Evolutionary conservation across 2,888 invertebrate genomes (phyloP), one percentile per base, ranked within the genome.

Genomic region (Xestoiulus laeticollis): DNA sequence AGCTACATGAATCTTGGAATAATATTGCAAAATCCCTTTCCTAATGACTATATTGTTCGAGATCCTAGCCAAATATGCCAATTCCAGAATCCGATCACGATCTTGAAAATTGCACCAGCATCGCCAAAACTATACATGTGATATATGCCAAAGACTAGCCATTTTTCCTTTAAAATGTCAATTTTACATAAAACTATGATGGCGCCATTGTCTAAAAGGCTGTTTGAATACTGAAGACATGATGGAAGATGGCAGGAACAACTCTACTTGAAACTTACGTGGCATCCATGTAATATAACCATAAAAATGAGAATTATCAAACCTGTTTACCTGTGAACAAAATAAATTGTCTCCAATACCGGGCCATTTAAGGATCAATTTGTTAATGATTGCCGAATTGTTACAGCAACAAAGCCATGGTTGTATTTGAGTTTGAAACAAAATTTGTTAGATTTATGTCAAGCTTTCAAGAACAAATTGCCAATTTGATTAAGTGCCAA

Each of bases 1-100:
- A 26, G 26, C 68, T 38, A 38, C 38, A 38, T 22, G 26, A 68
- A 68, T 22, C 68, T 26, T 68, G 26, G 68, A 68, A 68, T 68
- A 68, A 68, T 68, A 68, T 68, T 68, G 68, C 22, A 68, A 68
- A 68, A 68, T 68, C 26, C 68, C 12, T 26, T 68, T 68, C 68
- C 22, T 68, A 68, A 68, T 68, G 68, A 68, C 26, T 22, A 68
- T 68, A 68, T 68, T 68, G 68, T 68, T 22, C 26, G 68, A 68
- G 68, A 68, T 68, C 22, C 68, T n/a, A 22, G 22, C 12, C 68
- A 68, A 26, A 68, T 26, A 8, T 26, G 26, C 8, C 10, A 22
- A 68, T 68, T 68, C 8, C 22, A 68, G 68, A 68, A 26, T 22
- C 68, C 26, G 26, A 68, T 68, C 68, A 68, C 68, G 68, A 68